Base-by-base conservation (phyloP, 2,797 vertebrate species). In the Sebastes steindachneri region DNA sequence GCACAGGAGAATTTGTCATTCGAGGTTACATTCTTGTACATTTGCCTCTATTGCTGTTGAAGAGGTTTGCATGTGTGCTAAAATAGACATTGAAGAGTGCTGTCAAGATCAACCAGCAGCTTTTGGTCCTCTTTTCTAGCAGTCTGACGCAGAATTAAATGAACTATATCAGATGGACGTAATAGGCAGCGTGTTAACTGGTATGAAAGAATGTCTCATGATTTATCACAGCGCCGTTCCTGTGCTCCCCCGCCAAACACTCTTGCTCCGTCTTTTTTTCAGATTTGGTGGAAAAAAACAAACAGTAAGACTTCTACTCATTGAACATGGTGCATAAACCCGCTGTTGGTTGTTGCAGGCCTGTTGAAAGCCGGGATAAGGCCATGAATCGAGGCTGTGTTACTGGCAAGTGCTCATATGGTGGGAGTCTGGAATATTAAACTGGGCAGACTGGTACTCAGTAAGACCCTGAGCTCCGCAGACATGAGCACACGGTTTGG, bases 401-500 rank as follows among this genome's bases (percentile, higher is more conserved):
- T 68, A 68, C 72, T 78, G 77, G 77, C 57, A 41, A 64, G 31
- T 51, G 66, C 74, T 84, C 75, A 69, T 63, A 57, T 68, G 67
- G 60, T 55, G 73, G 68, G 51, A 81, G 83, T 88, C 66, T 79
- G 76, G 67, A 89, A 80, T 85, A 77, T 69, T 80, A 69, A 87
- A 87, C 85, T 69, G 83, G 80, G 71, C 68, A 77, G 68, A 83
- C 75, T 84, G 78, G 67, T 80, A 3, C 71, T 79, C 29, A 2
- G 57, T 78, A 71, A 87, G 75, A 85, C 75, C 63, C 68, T 70
- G 75, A 68, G 82, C 83, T 89, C 73, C 74, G 80, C 83, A 84
- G 83, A 88, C 83, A 86, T 80, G 71, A 86, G 45, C 72, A 63
- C 79, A 81, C 55, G 80, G 73, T 89, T 80, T 88, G 77, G 73